phyloP scores from a whole-genome alignment of 2,888 invertebrate genomes.

The Diogma glabrata region DNA sequence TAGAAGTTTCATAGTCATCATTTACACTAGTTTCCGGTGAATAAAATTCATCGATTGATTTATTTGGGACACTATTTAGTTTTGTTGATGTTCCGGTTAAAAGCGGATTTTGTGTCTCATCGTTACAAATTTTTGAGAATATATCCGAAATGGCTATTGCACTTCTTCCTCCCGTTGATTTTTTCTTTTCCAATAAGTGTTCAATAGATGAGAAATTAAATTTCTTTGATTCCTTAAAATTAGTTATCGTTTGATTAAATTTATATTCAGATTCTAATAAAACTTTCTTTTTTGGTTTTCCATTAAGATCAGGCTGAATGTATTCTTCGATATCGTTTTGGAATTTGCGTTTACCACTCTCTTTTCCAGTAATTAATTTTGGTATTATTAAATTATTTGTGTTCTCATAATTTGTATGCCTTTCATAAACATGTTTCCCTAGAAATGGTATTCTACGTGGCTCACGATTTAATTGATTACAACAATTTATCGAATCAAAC shows the following conservation, averaged over 20 bases:
- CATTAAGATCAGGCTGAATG: not conserved
- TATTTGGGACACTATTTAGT: no score
- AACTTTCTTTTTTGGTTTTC: conserved; percentile 1
- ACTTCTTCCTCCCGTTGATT: conserved; percentile 11
- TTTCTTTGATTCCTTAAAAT: not conserved
- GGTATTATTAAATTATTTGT: not conserved
- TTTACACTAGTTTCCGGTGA: no score
- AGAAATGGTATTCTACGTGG: conserved; percentile 18
- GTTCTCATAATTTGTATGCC: not conserved
- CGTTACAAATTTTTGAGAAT: not conserved
- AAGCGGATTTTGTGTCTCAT: not conserved
- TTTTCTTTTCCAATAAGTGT: conserved; percentile 25
- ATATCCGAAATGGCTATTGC: not conserved
- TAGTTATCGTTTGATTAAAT: not conserved
- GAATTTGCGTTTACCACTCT: not conserved
- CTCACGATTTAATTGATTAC: conserved; percentile 20
- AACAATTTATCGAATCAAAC: not conserved
- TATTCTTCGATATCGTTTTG: not conserved
- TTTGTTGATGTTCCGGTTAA: no score
- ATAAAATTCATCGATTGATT: conserved; percentile 11
- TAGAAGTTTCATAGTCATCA: conserved; percentile 8
- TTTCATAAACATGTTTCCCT: not conserved
- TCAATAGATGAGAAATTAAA: conserved; percentile 22
- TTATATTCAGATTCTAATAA: not conserved
- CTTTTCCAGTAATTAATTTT: not conserved